These are phyloP conservation scores for Bursaphelenchus mucronatus DNA, from an alignment of 1,140 invertebrate species.

Conservation along the genomic window DNA sequence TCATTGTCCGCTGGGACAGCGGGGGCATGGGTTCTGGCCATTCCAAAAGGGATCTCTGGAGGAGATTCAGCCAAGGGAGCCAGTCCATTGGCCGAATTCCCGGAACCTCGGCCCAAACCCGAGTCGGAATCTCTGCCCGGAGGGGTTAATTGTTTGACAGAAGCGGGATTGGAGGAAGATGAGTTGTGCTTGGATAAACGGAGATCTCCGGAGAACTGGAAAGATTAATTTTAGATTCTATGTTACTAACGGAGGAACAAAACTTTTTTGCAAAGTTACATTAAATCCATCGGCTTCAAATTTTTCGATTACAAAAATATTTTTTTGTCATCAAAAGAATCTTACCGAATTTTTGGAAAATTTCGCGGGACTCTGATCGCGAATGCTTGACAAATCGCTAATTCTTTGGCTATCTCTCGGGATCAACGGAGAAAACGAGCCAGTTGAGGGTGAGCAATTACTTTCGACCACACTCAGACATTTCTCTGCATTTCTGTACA, in stretches of 20 bases:
- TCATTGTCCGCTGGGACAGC: slow-evolving; percentile 18
- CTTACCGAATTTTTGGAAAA: slow-evolving; percentile 8
- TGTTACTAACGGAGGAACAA: too few relatives aligned
- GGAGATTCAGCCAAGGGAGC: slow-evolving; percentile 19
- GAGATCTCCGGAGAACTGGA: slow-evolving; percentile 12
- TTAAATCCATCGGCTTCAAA: not conserved
- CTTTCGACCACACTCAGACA: slow-evolving; percentile 45
- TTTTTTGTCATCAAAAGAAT: not conserved
- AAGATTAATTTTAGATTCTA: too few relatives aligned
- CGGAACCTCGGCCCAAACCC: slow-evolving; percentile 25
- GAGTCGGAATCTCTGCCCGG: slow-evolving; percentile 21
- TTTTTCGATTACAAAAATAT: not conserved
- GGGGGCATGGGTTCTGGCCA: slow-evolving; percentile 22
- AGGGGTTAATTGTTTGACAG: slow-evolving; percentile 11
- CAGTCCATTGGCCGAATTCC: not conserved
- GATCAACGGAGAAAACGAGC: slow-evolving; percentile 3
- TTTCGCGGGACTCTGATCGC: slow-evolving; percentile 10
- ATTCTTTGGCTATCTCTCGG: too few relatives aligned
- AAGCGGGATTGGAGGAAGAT: not conserved
- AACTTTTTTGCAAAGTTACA: too few relatives aligned
- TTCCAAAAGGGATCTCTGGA: slow-evolving; percentile 21
- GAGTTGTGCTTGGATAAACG: not conserved
- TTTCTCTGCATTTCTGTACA: slow-evolving; percentile 48
- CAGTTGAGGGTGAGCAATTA: not conserved
- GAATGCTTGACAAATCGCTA: too few relatives aligned